These are phyloP conservation scores for Lacerta agilis DNA, from an alignment of 2,797 vertebrate genomes.

Conservation along the genomic window DNA sequence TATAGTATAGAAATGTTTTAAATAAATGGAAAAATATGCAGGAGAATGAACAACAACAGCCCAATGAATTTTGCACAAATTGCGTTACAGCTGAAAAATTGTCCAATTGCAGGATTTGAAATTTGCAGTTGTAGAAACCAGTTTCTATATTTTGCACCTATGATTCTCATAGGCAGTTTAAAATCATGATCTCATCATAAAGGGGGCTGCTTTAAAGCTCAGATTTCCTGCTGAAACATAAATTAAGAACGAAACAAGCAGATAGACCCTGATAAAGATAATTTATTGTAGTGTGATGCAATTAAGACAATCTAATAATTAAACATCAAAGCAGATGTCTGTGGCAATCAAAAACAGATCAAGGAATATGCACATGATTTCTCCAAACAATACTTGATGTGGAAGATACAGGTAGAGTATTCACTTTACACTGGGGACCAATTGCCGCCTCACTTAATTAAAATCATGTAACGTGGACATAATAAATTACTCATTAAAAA, in stretches of 20 bases:
- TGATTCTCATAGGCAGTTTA: background rate
- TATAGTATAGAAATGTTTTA: background rate
- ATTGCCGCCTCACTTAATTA: slow-evolving; percentile 12
- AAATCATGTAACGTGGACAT: background rate
- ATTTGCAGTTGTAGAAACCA: background rate
- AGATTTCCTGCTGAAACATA: slow-evolving; percentile 15
- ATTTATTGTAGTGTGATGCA: background rate
- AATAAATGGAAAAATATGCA: background rate
- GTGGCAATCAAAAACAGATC: background rate
- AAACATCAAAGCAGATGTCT: slow-evolving; percentile 18
- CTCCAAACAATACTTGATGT: slow-evolving; percentile 13
- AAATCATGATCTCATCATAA: background rate
- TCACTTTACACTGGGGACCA: rapidly evolving
- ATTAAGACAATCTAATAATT: slow-evolving; percentile 16
- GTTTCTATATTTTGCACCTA: background rate
- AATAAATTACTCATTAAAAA: slow-evolving; percentile 22
- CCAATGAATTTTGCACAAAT: background rate
- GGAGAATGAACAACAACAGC: background rate
- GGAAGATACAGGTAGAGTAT: background rate
- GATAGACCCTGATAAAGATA: slow-evolving; percentile 1
- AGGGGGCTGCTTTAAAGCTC: background rate
- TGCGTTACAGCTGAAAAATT: background rate
- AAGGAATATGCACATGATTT: background rate
- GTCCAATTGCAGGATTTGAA: background rate
- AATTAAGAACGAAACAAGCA: background rate